Evolutionary conservation across 1,140 invertebrate genomes (phyloP), one percentile per base, ranked within the genome.

Genomic region (Saxidomus purpurata): DNA sequence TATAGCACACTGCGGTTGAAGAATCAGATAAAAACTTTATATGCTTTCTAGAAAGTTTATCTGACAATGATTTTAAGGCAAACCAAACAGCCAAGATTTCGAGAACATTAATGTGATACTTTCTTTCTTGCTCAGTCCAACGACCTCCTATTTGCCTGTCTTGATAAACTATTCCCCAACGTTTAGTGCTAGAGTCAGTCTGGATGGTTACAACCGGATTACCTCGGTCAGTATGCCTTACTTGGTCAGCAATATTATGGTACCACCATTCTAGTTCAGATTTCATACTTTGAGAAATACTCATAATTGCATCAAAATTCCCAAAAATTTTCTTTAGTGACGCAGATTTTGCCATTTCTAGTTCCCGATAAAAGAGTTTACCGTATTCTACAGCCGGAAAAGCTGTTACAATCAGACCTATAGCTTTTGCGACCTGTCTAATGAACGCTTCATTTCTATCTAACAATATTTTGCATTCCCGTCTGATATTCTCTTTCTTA

Each of bases 361-460:
- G n/a, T 28, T n/a, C 8, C 38, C 89, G 69, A 87, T 90, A 90
- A 76, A 52, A 36, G 1, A 91, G 22, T 71, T 79, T 38, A 17
- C 90, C 89, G 81, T 61, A 36, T 34, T 84, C 47, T 52, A 90
- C 80, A 17, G 69, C 81, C 47, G 81, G 52, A 80, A 90, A 85
- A 38, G 40, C 22, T 4, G 81, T 22, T 40, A 90, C 81, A 19
- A 90, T 34, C 0, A 77, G 15, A 19, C 81, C 81, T 34, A 79
- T 85, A 47, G 77, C 71, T n/a, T 83, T 28, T n/a, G 71, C 81
- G 3, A 85, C 31, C n/a, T 84, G n/a, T n/a, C n/a, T n/a, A n/a
- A n/a, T n/a, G n/a, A n/a, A n/a, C n/a, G n/a, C n/a, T n/a, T n/a
- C n/a, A n/a, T n/a, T n/a, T n/a, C n/a, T n/a, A n/a, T n/a, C n/a